Conservation (phyloP, 2,113 vertebrate genomes). For the Rousettus leschenaultii region DNA sequence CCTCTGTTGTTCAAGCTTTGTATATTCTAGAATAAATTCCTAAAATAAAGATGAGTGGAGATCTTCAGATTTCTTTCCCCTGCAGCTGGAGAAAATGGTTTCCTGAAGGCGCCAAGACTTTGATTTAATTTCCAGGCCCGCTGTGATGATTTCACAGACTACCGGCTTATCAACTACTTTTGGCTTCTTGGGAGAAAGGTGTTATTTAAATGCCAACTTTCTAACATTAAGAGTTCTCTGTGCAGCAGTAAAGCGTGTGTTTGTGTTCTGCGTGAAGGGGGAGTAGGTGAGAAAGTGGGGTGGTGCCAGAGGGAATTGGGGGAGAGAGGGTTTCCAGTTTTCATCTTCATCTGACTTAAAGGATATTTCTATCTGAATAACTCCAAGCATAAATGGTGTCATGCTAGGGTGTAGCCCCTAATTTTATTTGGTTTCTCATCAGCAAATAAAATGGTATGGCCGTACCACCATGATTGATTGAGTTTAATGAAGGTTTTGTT, state of each 20-base stretch:
- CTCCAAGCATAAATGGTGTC: not conserved
- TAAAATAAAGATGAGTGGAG: not conserved
- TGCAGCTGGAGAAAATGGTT: not conserved
- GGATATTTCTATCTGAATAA: not conserved
- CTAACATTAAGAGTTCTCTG: not conserved
- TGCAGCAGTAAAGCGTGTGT: not conserved
- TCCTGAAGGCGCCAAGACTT: not conserved
- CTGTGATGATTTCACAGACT: not conserved
- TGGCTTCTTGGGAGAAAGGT: not conserved
- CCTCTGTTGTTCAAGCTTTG: not conserved
- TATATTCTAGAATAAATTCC: not conserved
- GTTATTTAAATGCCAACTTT: slow-evolving; percentile 22
- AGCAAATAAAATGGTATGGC: not conserved
- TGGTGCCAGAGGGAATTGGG: not conserved
- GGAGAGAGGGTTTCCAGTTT: not conserved
- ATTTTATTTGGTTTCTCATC: not conserved
- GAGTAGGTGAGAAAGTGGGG: not conserved
- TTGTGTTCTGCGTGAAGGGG: not conserved
- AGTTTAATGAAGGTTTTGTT: not conserved
- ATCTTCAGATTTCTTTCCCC: not conserved
- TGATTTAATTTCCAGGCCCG: slow-evolving; percentile 33
- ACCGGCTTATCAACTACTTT: not conserved
- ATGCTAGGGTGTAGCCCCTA: not conserved
- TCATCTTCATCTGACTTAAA: not conserved
- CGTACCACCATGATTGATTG: not conserved